Conservation (phyloP, 2,113 vertebrate species). For the Upupa epops region DNA sequence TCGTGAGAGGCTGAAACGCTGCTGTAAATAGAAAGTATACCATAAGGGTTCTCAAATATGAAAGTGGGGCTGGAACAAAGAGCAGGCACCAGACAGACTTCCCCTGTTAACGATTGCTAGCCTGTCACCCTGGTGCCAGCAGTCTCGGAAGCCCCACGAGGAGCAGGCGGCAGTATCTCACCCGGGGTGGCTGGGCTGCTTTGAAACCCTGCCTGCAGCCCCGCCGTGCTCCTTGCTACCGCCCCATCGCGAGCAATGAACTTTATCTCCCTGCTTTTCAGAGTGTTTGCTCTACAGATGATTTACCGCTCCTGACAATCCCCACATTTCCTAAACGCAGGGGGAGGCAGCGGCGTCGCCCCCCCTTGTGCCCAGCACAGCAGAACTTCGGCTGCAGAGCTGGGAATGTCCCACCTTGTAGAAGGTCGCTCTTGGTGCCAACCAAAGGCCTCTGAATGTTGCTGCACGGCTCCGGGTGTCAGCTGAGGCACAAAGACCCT, state of each 20-base stretch:
- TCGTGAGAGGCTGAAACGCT: constrained; percentile 41
- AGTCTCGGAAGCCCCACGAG: constrained; percentile 67
- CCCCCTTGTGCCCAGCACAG: background rate
- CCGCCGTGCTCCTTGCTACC: background rate
- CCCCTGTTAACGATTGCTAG: constrained; percentile 75
- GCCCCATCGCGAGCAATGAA: constrained; percentile 47
- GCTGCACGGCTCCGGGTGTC: rapidly evolving
- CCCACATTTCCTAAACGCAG: constrained; percentile 71
- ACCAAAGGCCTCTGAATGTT: background rate
- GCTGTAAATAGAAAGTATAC: constrained; percentile 68
- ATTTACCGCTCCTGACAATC: constrained; percentile 68
- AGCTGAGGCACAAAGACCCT: background rate
- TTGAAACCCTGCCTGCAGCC: constrained; percentile 70
- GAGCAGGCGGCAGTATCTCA: constrained; percentile 40
- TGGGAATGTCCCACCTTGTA: background rate
- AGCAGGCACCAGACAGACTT: constrained; percentile 75
- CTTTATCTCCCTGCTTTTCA: constrained; percentile 66
- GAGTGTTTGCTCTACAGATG: constrained; percentile 75
- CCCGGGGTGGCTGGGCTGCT: constrained; percentile 38
- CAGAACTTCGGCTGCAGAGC: background rate
- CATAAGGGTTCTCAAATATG: constrained; percentile 73
- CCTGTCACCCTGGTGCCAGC: constrained; percentile 75
- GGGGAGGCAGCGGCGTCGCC: constrained; percentile 49
- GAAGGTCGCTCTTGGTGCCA: background rate
- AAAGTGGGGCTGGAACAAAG: constrained; percentile 74